Conservation (phyloP, 1,140 invertebrate genomes). For the Drosophila micromelanica region DNA sequence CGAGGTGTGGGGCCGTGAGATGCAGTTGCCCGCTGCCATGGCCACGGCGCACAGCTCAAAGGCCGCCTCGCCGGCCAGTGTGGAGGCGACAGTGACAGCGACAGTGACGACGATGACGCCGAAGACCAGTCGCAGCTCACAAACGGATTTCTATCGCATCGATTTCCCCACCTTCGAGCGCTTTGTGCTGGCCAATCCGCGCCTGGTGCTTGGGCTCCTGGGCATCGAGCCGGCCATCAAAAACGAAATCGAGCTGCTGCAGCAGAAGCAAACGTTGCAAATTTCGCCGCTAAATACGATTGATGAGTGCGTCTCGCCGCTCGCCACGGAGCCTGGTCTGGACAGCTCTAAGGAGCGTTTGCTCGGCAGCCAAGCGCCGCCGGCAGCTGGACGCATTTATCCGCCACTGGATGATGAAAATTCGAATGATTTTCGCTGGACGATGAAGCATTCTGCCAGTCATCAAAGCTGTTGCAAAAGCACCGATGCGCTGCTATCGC, state of each 20-base stretch:
- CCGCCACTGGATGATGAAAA: conserved; percentile 77
- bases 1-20: conserved; percentile 87
- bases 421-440: conserved; percentile 79
- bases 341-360: conserved; percentile 64
- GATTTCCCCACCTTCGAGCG: conserved; percentile 78
- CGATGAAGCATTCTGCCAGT: conserved; percentile 75
- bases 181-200: conserved; percentile 80
- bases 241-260: conserved; percentile 77
- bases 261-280: conserved; percentile 76
- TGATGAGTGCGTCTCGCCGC: conserved; percentile 72
- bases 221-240: conserved; percentile 76
- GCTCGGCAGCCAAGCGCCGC: conserved; percentile 1
- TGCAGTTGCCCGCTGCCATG: conserved; percentile 49
- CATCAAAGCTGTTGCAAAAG: conserved; percentile 79
- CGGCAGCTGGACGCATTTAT: conserved; percentile 43
- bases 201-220: conserved; percentile 76
- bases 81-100: conserved; percentile 45
- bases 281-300: conserved; percentile 79
- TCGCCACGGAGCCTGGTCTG: conserved; percentile 50
- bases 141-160: conserved; percentile 81
- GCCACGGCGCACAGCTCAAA: conserved; percentile 54
- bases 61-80: conserved; percentile 29
- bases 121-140: conserved; percentile 61
- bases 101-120: conserved; percentile 17
- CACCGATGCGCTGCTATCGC: conserved; percentile 70